Evolutionary conservation across 2,797 vertebrate species (phyloP).

Genomic region (Mustela erminea): DNA sequence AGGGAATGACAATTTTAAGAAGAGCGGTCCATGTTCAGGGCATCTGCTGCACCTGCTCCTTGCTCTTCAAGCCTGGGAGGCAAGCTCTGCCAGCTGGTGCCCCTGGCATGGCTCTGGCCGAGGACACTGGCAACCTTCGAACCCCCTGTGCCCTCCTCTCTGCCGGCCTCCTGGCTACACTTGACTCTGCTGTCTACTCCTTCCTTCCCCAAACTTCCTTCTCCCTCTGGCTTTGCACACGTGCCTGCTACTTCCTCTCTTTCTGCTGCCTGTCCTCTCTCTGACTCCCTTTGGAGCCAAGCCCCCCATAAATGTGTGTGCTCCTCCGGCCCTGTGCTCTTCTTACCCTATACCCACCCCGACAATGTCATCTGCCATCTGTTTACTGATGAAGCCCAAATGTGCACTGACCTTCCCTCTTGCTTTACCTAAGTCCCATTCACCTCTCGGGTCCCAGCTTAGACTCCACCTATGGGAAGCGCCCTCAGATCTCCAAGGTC

Average conservation of each 20-base stretch:
- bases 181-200: background rate
- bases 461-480: background rate
- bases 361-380: background rate
- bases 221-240: background rate
- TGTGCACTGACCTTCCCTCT: background rate
- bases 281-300: background rate
- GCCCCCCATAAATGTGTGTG: background rate
- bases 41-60: background rate
- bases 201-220: background rate
- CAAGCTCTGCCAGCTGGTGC: background rate
- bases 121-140: background rate
- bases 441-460: background rate
- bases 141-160: background rate
- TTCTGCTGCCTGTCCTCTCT: background rate
- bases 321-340: background rate
- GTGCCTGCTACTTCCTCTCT: background rate
- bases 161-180: background rate
- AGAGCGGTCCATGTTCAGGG: background rate
- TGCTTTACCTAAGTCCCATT: background rate
- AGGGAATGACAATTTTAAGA: background rate
- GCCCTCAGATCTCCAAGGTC: no score
- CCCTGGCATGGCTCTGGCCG: background rate
- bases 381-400: background rate
- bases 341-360: background rate
- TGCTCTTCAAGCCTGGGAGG: background rate